Conservation (phyloP, 2,797 vertebrate species). For the Malacoctenus gilli region DNA sequence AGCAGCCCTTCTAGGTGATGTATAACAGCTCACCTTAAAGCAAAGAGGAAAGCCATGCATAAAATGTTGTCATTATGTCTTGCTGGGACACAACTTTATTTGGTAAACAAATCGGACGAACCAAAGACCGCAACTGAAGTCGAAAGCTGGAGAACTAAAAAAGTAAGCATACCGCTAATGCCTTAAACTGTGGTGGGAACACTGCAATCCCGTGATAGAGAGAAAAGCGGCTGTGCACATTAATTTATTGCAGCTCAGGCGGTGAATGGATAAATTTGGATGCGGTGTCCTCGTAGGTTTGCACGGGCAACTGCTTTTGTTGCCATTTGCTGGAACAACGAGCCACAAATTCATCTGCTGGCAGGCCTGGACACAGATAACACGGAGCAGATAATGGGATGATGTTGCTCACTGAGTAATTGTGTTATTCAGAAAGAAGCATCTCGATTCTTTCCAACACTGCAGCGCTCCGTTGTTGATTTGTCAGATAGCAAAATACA, state of each 20-base stretch:
- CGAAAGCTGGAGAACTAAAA: background rate
- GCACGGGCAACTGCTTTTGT: slow-evolving; percentile 26
- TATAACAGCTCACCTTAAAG: slow-evolving; percentile 3
- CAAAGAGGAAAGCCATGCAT: slow-evolving; percentile 1
- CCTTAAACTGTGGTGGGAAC: slow-evolving; percentile 13
- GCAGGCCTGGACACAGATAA: slow-evolving; percentile 16
- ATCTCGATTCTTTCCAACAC: background rate
- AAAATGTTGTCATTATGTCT: no score
- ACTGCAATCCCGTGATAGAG: background rate
- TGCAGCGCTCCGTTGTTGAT: background rate
- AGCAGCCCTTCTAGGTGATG: background rate
- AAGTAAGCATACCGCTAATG: slow-evolving; percentile 7
- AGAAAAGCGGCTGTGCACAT: slow-evolving; percentile 1
- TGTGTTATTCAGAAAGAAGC: slow-evolving; percentile 13
- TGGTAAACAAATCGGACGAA: slow-evolving; percentile 4
- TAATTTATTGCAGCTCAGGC: slow-evolving; percentile 14
- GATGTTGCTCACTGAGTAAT: slow-evolving; percentile 2
- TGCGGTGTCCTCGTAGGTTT: slow-evolving; percentile 18
- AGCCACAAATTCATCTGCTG: slow-evolving; percentile 37
- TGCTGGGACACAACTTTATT: background rate
- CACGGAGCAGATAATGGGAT: slow-evolving; percentile 29
- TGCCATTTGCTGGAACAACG: slow-evolving; percentile 30
- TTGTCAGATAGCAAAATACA: slow-evolving; percentile 4
- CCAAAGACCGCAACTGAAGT: background rate
- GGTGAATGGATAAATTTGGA: slow-evolving; percentile 15